Evolutionary conservation across 2,888 invertebrate genomes (phyloP), one percentile per base, ranked within the genome.

Genomic region (Hyposoter dolosus): DNA sequence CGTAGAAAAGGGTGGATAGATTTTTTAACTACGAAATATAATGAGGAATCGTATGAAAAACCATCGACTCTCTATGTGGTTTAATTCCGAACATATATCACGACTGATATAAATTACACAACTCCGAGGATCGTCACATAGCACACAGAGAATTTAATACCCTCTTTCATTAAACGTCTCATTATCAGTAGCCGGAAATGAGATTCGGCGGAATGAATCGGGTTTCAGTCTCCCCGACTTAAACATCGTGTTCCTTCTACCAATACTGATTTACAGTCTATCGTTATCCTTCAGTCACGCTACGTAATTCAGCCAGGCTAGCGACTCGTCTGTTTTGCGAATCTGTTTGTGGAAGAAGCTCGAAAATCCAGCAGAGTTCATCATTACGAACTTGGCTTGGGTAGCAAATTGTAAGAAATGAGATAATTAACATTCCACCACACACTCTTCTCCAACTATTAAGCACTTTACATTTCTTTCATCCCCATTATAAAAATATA

Each of bases 211-310:
- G 94, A 3, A 95, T 94, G 87, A 0, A 95, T 96, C 82, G 95
- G 95, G 95, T 4, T 96, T 96, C 0, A 94, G 72, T 7, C 90
- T 96, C 23, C 96, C 63, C 95, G 95, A 95, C 3, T 90, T 96
- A 69, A 95, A 95, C 82, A 94, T 95, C 87, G 92, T 96, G 60
- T 94, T 96, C 91, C 93, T 95, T 84, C 91, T 96, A 60, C 96
- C 96, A 0, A 95, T 96, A 63, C 96, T 96, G 10, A 96, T 96
- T 53, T 97, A 97, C 91, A 95, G 96, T 12, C 96, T 96, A 3
- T 95, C 96, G 12, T 93, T 96, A 92, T 96, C 96, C 3, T 96
- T 97, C 89, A 95, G 96, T 93, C 95, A 96, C 93, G 85, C 83
- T 82, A 93, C 60, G 83, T 90, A 89, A 89, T 90, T 89, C 86